A percentile compares a stretch with the other conserved stretches of the same genome.
These are phyloP conservation scores for Tenthredo notha DNA, from an alignment of 2,888 invertebrate genomes.

Conservation along the genomic window DNA sequence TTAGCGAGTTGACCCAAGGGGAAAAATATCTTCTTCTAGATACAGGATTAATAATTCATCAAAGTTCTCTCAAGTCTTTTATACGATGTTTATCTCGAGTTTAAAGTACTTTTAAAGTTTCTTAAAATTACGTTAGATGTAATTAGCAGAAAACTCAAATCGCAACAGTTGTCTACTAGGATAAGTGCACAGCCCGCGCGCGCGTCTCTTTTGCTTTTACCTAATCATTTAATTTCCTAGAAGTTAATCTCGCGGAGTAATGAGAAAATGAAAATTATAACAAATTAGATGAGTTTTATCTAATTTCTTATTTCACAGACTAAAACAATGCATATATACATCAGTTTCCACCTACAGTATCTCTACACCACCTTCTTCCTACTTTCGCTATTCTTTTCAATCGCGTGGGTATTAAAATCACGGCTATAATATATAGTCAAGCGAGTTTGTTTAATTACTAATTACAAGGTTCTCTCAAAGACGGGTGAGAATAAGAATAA, in stretches of 20 bases:
- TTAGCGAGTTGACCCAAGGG: background rate
- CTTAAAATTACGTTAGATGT: background rate
- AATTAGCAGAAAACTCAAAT: background rate
- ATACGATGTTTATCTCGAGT: background rate
- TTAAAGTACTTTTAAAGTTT: background rate
- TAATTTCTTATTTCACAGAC: slow-evolving; percentile 23
- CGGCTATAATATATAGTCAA: background rate
- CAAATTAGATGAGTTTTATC: background rate
- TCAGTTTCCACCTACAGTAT: too few relatives aligned
- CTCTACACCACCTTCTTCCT: background rate
- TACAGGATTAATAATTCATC: background rate
- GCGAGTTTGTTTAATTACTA: background rate
- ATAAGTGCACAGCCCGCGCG: background rate
- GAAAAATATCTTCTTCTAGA: background rate
- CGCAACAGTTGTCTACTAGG: background rate
- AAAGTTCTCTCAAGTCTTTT: background rate
- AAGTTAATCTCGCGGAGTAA: background rate
- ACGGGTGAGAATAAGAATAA: background rate
- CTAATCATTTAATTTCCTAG: slow-evolving; percentile 1
- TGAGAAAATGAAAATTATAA: slow-evolving; percentile 5
- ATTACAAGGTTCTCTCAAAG: background rate
- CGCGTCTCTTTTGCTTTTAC: background rate
- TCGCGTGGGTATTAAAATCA: slow-evolving; percentile 28
- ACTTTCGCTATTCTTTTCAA: slow-evolving; percentile 43
- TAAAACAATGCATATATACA: slow-evolving; percentile 8